Conservation (phyloP, 1,140 invertebrate species). For the Adoxophyes honmai region DNA sequence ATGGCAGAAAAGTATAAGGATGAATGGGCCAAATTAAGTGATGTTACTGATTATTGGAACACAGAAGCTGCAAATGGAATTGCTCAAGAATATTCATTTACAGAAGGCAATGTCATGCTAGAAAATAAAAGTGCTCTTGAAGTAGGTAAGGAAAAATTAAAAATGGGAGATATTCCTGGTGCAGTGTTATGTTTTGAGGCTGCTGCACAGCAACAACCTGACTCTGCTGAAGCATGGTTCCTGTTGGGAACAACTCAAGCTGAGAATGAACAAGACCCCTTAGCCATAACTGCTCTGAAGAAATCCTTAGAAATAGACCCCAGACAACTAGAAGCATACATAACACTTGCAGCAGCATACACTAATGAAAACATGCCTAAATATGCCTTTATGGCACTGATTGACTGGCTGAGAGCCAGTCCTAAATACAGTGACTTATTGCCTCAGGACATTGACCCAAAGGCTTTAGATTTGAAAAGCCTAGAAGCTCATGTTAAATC, state of each 20-base stretch:
- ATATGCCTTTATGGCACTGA: slow-evolving; percentile 84
- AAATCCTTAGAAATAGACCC: slow-evolving; percentile 91
- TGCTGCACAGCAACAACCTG: slow-evolving; percentile 90
- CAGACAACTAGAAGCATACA: slow-evolving; percentile 88
- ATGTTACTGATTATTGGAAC: slow-evolving; percentile 62
- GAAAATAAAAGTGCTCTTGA: slow-evolving; percentile 90
- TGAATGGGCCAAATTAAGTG: slow-evolving; percentile 71
- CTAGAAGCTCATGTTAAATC: slow-evolving; percentile 82
- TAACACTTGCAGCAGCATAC: slow-evolving; percentile 95
- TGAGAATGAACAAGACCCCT: slow-evolving; percentile 89
- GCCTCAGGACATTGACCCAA: slow-evolving; percentile 69
- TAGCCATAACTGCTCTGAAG: slow-evolving; percentile 92
- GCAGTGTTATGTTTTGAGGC: slow-evolving; percentile 98
- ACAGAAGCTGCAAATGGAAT: slow-evolving; percentile 62
- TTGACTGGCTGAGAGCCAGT: slow-evolving; percentile 91
- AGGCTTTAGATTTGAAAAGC: slow-evolving; percentile 55
- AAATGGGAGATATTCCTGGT: slow-evolving; percentile 93
- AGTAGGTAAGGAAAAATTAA: slow-evolving; percentile 89
- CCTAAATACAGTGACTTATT: slow-evolving; percentile 89
- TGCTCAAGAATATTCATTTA: slow-evolving; percentile 88
- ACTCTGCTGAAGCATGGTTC: slow-evolving; percentile 90
- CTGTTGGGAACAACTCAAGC: slow-evolving; percentile 93
- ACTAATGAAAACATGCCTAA: slow-evolving; percentile 95
- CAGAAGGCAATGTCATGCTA: slow-evolving; percentile 91
- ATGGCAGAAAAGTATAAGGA: slow-evolving; percentile 72